A percentile compares a stretch with the other conserved stretches of the same genome.
Conservation (phyloP, 2,113 vertebrate species). For the Microcebus ravelobensis region DNA sequence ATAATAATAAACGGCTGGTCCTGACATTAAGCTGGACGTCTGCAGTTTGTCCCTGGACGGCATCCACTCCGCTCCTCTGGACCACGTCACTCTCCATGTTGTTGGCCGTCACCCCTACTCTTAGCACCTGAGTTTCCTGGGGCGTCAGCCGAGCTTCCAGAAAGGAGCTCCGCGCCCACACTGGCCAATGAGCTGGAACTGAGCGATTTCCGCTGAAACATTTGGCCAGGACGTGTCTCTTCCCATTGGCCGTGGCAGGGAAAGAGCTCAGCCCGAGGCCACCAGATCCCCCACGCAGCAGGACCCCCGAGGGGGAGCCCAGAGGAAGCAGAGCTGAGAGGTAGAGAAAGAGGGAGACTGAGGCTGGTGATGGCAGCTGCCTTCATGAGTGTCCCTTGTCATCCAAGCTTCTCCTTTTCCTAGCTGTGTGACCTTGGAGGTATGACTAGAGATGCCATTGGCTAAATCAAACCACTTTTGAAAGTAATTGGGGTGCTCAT, state of each 20-base stretch:
- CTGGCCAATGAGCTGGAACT: neutral
- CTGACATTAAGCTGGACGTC: neutral
- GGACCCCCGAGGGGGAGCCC: neutral
- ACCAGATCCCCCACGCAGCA: neutral
- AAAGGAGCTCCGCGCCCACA: neutral
- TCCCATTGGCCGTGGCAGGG: neutral
- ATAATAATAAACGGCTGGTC: neutral
- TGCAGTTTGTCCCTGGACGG: no score
- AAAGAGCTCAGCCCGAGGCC: neutral
- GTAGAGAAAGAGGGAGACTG: neutral
- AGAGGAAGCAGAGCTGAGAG: neutral
- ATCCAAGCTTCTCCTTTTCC: neutral
- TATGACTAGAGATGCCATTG: neutral
- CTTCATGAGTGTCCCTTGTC: rapidly evolving
- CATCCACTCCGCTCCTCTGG: neutral
- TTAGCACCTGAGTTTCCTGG: neutral
- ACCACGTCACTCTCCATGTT: neutral
- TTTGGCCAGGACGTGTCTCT: neutral
- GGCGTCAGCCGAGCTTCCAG: neutral
- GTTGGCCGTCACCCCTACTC: neutral
- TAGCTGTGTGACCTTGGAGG: neutral
- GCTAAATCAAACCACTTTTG: neutral
- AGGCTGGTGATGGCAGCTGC: neutral
- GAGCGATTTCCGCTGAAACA: neutral
- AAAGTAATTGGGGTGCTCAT: neutral